Conservation (phyloP, 2,797 vertebrate species). For the Thamnophis elegans region DNA sequence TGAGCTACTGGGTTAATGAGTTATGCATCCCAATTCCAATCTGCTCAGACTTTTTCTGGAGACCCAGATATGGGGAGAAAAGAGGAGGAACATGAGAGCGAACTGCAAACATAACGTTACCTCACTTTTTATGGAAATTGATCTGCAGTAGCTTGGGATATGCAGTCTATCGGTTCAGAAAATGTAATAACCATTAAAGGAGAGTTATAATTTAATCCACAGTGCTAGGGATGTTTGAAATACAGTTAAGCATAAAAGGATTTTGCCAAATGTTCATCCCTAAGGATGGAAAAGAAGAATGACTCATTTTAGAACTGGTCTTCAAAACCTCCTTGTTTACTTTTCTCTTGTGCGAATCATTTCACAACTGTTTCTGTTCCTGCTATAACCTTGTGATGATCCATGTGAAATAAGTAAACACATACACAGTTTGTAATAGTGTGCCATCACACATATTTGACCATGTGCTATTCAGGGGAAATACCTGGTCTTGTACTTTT, state of each 20-base stretch:
- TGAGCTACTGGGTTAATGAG: conserved; percentile 20
- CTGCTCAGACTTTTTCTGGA: conserved; percentile 9
- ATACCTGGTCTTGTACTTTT: neutral
- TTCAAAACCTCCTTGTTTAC: neutral
- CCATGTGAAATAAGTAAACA: neutral
- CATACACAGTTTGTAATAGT: neutral
- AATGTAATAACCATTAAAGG: neutral
- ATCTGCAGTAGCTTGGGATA: neutral
- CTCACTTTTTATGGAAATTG: neutral
- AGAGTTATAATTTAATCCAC: neutral
- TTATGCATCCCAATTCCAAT: neutral
- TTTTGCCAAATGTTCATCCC: neutral
- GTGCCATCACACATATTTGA: neutral
- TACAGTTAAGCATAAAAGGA: neutral
- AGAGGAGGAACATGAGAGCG: neutral
- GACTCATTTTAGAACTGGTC: neutral
- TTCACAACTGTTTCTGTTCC: neutral
- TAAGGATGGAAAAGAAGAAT: neutral
- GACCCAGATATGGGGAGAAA: conserved; percentile 6
- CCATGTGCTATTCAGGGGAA: neutral
- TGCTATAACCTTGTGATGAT: neutral
- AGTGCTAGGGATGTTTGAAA: neutral
- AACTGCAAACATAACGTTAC: neutral
- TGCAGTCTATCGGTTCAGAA: neutral
- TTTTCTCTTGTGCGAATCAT: neutral